Evolutionary conservation across 2,888 invertebrate genomes (phyloP).

Genomic region (Monoplex corrugatus): DNA sequence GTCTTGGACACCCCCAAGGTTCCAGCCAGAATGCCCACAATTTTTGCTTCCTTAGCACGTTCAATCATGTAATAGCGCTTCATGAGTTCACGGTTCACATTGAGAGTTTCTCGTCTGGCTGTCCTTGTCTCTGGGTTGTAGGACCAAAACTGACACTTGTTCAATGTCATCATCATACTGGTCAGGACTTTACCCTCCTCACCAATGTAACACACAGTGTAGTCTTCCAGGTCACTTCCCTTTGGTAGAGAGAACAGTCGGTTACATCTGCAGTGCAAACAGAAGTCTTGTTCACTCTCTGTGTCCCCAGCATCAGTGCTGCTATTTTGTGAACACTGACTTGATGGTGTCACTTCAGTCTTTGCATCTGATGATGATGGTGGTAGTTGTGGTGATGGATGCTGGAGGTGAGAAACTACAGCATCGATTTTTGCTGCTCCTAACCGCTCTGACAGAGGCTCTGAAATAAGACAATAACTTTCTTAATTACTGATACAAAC

Average conservation of each 20-base stretch:
- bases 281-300: not conserved
- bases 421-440: not conserved
- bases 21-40: slow-evolving; percentile 94
- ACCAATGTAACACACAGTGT: slow-evolving; percentile 87
- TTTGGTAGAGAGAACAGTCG: slow-evolving; percentile 64
- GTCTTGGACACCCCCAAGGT: slow-evolving; percentile 91
- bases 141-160: slow-evolving; percentile 77
- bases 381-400: not conserved
- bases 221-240: slow-evolving; percentile 82
- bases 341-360: not conserved
- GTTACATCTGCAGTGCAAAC: slow-evolving; percentile 55
- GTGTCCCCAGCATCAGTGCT: not conserved
- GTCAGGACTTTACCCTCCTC: slow-evolving; percentile 86
- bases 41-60: slow-evolving; percentile 93
- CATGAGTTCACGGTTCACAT: slow-evolving; percentile 86
- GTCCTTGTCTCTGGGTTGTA: slow-evolving; percentile 78
- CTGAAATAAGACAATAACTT: slow-evolving; percentile 19
- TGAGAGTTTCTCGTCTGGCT: slow-evolving; percentile 65
- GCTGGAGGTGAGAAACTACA: not conserved
- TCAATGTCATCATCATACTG: slow-evolving; percentile 84
- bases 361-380: not conserved
- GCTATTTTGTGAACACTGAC: not conserved
- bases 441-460: not conserved
- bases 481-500: too few species aligned
- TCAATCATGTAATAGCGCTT: slow-evolving; percentile 92